Evolutionary conservation across 1,140 invertebrate genomes (phyloP).

Genomic region (Zaprionus ornatus): DNA sequence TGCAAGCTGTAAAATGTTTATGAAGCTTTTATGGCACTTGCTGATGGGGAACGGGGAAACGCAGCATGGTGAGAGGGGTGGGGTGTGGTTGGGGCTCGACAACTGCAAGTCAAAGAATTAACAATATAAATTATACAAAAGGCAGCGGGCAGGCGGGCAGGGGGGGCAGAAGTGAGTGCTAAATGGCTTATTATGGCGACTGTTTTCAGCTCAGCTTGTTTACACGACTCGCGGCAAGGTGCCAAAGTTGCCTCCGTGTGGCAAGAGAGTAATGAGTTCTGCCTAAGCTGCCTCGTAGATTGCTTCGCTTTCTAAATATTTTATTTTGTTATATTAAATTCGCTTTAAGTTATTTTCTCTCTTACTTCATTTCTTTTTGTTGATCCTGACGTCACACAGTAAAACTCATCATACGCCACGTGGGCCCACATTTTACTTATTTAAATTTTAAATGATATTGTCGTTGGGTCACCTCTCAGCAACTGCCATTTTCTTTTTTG

Average conservation of each 20-base stretch:
- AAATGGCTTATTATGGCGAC: constrained; percentile 73
- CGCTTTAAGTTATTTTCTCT: not conserved
- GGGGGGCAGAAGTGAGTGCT: constrained; percentile 55
- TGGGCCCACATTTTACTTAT: constrained; percentile 49
- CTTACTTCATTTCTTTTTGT: not conserved
- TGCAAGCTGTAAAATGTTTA: constrained; percentile 82
- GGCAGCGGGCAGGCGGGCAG: constrained; percentile 27
- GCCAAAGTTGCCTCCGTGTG: not conserved
- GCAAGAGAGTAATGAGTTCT: not conserved
- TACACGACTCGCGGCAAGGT: constrained; percentile 31
- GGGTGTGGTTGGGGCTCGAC: not conserved
- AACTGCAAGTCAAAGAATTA: constrained; percentile 59
- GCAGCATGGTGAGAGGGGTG: not conserved
- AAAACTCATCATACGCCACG: constrained; percentile 59
- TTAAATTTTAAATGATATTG: constrained; percentile 67
- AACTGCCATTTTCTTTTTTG: constrained; percentile 8
- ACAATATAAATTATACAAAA: constrained; percentile 76
- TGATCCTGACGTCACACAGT: constrained; percentile 34
- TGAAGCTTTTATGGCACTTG: constrained; percentile 72
- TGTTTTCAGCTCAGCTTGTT: constrained; percentile 56
- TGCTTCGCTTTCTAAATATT: not conserved
- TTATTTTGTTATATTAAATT: constrained; percentile 4
- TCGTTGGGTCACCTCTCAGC: not conserved
- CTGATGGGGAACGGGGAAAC: constrained; percentile 34
- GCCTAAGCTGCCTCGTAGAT: not conserved